A percentile compares a stretch with the other conserved stretches of the same genome.
Conservation (phyloP, 2,113 vertebrate genomes). For the Pogonocichla stellata region DNA sequence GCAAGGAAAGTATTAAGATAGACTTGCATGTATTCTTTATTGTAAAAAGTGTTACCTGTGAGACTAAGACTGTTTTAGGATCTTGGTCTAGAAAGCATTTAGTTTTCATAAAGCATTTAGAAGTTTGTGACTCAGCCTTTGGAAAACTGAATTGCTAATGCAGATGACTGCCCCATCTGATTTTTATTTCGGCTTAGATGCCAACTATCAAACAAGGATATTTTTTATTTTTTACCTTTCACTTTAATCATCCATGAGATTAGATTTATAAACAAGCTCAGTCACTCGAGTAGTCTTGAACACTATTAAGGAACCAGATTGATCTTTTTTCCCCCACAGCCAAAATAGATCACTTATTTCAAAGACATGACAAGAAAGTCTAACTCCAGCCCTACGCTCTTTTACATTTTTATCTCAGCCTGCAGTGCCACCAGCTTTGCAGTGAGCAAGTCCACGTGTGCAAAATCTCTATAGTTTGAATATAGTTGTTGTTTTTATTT, state of each 20-base stretch:
- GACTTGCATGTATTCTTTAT: neutral
- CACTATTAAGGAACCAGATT: conserved; percentile 27
- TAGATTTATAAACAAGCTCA: conserved; percentile 54
- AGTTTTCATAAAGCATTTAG: neutral
- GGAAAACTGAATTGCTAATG: neutral
- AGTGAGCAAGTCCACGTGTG: neutral
- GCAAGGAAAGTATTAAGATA: neutral
- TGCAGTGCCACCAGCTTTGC: conserved; percentile 33
- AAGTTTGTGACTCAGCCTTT: neutral
- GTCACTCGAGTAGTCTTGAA: conserved; percentile 23
- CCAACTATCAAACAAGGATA: neutral
- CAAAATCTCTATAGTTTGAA: neutral
- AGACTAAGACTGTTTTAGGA: neutral
- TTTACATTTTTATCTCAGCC: neutral
- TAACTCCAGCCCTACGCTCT: neutral
- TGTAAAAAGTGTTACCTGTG: neutral
- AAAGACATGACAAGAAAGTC: conserved; percentile 44
- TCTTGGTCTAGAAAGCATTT: neutral
- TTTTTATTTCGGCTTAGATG: neutral
- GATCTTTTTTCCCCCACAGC: conserved; percentile 7
- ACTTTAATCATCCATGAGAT: conserved; percentile 42
- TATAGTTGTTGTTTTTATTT: neutral
- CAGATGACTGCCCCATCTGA: neutral
- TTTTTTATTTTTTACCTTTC: conserved; percentile 42
- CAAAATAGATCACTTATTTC: conserved; percentile 53